Evolutionary conservation across 64 coral and sea anemone species (phyloP).

Genomic region (Platygyra sinensis): DNA sequence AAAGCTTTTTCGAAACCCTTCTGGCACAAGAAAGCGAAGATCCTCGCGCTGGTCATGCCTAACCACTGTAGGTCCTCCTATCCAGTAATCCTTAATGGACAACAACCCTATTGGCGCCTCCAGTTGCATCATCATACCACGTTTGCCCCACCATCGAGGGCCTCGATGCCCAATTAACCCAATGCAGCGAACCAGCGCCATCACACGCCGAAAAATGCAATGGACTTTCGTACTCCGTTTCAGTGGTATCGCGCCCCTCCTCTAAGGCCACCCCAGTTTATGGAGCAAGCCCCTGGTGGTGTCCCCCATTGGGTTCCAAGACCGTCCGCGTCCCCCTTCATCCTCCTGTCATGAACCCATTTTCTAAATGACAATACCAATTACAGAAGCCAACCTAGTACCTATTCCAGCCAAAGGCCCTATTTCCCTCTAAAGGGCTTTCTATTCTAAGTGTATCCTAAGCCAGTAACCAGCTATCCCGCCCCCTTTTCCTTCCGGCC

Average conservation of each 20-base stretch:
- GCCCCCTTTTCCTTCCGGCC: not conserved
- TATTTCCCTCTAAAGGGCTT: constrained; percentile 4
- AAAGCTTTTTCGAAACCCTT: constrained; percentile 24
- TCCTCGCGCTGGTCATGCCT: constrained; percentile 21
- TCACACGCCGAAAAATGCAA: not conserved
- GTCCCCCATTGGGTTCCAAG: not conserved
- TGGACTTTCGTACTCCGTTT: not conserved
- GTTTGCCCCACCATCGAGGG: not conserved
- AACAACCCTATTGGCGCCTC: not conserved
- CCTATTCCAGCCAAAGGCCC: constrained; percentile 38
- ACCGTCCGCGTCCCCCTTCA: not conserved
- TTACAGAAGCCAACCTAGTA: not conserved
- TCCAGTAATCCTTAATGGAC: not conserved
- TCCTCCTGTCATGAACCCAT: not conserved
- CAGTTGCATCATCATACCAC: not conserved
- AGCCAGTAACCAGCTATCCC: not conserved
- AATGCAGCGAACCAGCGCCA: constrained; percentile 1
- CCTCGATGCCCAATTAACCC: not conserved
- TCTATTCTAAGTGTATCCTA: constrained; percentile 8
- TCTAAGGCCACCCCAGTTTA: not conserved
- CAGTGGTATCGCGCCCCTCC: not conserved
- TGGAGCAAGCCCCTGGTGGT: not conserved
- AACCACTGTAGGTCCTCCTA: not conserved
- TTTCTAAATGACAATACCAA: constrained; percentile 7
- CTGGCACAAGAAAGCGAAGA: constrained; percentile 20